phyloP scores from a whole-genome alignment of 2,888 invertebrate genomes.

The Dasysyrphus tricinctus region DNA sequence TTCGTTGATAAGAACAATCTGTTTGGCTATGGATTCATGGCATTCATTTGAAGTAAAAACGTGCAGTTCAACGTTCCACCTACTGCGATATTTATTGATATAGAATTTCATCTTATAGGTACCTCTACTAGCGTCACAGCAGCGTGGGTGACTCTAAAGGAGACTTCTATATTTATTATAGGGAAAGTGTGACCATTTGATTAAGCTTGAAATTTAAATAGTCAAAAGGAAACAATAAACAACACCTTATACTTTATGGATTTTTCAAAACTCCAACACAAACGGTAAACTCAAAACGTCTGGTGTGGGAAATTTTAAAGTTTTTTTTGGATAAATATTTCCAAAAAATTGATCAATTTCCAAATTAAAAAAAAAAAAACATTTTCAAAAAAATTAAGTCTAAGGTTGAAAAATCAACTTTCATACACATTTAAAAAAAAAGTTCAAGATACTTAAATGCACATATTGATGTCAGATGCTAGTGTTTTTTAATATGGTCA shows the following conservation, averaged over 20 bases:
- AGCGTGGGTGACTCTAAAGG: neutral
- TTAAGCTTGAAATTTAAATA: neutral
- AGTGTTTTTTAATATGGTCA: too few species aligned
- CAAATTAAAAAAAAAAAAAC: too few species aligned
- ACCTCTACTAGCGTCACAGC: too few species aligned
- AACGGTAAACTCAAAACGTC: too few species aligned
- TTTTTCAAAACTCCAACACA: neutral
- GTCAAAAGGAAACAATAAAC: neutral
- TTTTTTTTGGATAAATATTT: too few species aligned
- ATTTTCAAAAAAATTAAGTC: too few species aligned
- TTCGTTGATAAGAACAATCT: neutral
- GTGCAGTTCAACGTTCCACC: constrained; percentile 28
- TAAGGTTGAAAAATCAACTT: too few species aligned
- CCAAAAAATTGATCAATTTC: too few species aligned
- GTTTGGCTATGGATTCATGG: constrained; percentile 22
- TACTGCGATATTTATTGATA: constrained; percentile 17
- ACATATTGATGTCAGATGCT: too few species aligned
- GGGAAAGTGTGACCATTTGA: neutral
- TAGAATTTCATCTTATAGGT: neutral
- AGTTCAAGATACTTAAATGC: too few species aligned
- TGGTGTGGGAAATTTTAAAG: too few species aligned
- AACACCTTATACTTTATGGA: neutral
- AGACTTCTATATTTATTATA: neutral
- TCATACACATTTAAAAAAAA: too few species aligned
- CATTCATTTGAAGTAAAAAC: constrained; percentile 5